Base-by-base conservation (phyloP, 2,888 invertebrate genomes). In the Ophion ellenae region DNA sequence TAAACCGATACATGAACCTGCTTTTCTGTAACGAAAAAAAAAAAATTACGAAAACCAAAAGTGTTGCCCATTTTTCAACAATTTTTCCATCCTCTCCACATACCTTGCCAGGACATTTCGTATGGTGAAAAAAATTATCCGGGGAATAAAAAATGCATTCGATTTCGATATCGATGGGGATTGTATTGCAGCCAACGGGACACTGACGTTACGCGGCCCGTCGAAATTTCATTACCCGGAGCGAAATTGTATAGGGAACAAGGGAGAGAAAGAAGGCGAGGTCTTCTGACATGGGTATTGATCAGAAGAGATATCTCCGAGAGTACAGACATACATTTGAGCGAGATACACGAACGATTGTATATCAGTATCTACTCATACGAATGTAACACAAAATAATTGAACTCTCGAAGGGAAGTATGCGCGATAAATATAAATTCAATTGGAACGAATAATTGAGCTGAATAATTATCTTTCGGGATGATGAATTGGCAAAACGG, bases 361-460 rank as follows among this genome's bases (percentile, higher is more conserved):
- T 63, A 6, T 64, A 47, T n/a, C n/a, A 7, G n/a, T 1, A n/a
- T 61, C n/a, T 24, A 24, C 24, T 20, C n/a, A 75, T 45, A 32
- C 24, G 32, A 11, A 45, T 14, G 20, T 71, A 45, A 71, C 71
- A 45, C 32, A 71, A 71, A 45, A 77, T 77, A 40, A 66, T 76
- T 71, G 53, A 47, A 70, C 70, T 71, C 36, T 63, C 82, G 70
- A 71, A 17, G 36, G 82, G 28, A 57, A 67, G 36, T 32, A 20
- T 79, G 67, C 36, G 74, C 32, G 78, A 83, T 78, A 79, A 83
- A 79, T 80, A 81, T 75, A 10, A 70, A 40, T 75, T 61, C 75
- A 24, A 28, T 17, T 32, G 32, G 45, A 71, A 66, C 10, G 53
- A 6, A 17, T 17, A 53, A 53, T 67, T 79, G 74, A 63, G 47